phyloP scores from a whole-genome alignment of 1,140 invertebrate species.

The Euwallacea fornicatus region DNA sequence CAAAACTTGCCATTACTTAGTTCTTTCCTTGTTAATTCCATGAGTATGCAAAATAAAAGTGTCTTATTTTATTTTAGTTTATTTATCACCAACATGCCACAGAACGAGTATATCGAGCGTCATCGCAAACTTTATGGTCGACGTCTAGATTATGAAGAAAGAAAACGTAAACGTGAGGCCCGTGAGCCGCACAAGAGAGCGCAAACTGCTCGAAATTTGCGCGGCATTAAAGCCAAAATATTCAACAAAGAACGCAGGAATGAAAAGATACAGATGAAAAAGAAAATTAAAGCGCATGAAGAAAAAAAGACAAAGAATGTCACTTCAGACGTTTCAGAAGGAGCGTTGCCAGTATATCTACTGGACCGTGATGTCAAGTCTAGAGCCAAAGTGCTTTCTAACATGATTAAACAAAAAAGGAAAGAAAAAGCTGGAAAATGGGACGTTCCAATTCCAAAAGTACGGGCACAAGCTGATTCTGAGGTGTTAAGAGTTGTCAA shows the following conservation, averaged over 20 bases:
- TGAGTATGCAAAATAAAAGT: neutral
- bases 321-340: constrained; percentile 81
- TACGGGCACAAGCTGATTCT: constrained; percentile 93
- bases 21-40: neutral
- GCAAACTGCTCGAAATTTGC: constrained; percentile 86
- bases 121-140: constrained; percentile 95
- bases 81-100: constrained; percentile 76
- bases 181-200: constrained; percentile 88
- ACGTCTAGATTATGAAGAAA: constrained; percentile 96
- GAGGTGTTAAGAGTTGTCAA: constrained; percentile 97
- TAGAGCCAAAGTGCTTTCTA: constrained; percentile 93
- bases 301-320: constrained; percentile 83
- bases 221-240: constrained; percentile 96
- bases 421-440: constrained; percentile 99
- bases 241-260: constrained; percentile 95
- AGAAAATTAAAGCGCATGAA: constrained; percentile 92
- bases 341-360: constrained; percentile 93
- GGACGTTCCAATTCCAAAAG: constrained; percentile 99
- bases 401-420: constrained; percentile 99
- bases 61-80: neutral
- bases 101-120: constrained; percentile 99
- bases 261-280: constrained; percentile 99
- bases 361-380: constrained; percentile 95
- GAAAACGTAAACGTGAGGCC: constrained; percentile 93
- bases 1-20: neutral